Evolutionary conservation across 2,797 vertebrate species (phyloP).

Genomic region (Acestrorhynchus altus): DNA sequence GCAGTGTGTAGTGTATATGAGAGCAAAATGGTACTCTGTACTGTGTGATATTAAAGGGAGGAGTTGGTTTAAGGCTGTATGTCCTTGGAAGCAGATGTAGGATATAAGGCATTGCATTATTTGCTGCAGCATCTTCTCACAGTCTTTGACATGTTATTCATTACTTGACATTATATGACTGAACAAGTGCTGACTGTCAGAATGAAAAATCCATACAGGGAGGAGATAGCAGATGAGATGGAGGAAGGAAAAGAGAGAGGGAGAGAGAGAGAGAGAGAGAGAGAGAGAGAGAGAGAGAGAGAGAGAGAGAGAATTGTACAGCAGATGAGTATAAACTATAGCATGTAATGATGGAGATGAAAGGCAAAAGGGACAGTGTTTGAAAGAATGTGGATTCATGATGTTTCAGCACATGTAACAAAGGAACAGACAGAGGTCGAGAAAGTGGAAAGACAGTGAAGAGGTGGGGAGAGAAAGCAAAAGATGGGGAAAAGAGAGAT

Average conservation of each 20-base stretch:
- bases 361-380: background rate
- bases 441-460: background rate
- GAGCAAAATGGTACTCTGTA: too few relatives aligned
- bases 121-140: background rate
- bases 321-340: background rate
- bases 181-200: conserved; percentile 41
- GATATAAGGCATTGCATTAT: background rate
- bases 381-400: background rate
- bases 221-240: conserved; percentile 4
- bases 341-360: background rate
- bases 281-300: background rate
- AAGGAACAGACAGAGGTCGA: background rate
- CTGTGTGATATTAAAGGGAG: too few relatives aligned
- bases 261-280: background rate
- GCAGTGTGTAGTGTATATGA: background rate
- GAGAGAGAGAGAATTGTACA: background rate
- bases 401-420: background rate
- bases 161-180: conserved; percentile 36
- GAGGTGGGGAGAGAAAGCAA: background rate
- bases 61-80: background rate
- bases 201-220: conserved; percentile 42
- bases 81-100: background rate
- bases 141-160: conserved; percentile 33
- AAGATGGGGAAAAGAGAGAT: background rate
- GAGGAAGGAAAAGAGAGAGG: background rate